Evolutionary conservation across 2,113 vertebrate species (phyloP).

Genomic region (Gambusia affinis): DNA sequence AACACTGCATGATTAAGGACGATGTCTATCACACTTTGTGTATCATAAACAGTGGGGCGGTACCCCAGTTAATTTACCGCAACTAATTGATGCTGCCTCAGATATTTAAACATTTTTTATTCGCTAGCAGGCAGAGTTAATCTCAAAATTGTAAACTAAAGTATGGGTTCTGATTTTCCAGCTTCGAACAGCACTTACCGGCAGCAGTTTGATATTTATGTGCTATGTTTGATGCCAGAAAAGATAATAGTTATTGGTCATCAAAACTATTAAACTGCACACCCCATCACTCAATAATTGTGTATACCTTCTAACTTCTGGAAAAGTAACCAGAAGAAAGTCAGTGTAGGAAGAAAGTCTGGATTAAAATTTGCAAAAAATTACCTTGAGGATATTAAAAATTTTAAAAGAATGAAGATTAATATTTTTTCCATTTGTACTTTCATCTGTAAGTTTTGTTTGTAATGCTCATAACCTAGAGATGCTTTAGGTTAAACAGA

Average conservation of each 20-base stretch:
- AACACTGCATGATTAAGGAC: slow-evolving; percentile 79
- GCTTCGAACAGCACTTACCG: background rate
- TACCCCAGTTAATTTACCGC: slow-evolving; percentile 69
- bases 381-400: no score
- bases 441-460: no score
- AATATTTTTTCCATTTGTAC: no score
- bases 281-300: background rate
- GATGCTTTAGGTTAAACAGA: no score
- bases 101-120: slow-evolving; percentile 71
- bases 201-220: background rate
- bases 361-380: background rate
- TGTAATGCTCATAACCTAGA: no score
- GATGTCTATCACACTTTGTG: slow-evolving; percentile 73
- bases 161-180: background rate
- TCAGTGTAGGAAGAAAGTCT: background rate
- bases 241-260: background rate
- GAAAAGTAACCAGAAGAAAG: background rate
- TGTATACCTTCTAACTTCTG: background rate
- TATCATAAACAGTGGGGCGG: slow-evolving; percentile 80
- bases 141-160: slow-evolving; percentile 47
- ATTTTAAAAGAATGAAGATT: no score
- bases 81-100: slow-evolving; percentile 80
- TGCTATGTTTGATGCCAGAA: background rate
- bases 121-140: slow-evolving; percentile 59
- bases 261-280: background rate